A percentile compares a stretch with the other conserved stretches of the same genome.
Evolutionary conservation across 2,113 vertebrate genomes (phyloP).

Genomic region (Guaruba guarouba): DNA sequence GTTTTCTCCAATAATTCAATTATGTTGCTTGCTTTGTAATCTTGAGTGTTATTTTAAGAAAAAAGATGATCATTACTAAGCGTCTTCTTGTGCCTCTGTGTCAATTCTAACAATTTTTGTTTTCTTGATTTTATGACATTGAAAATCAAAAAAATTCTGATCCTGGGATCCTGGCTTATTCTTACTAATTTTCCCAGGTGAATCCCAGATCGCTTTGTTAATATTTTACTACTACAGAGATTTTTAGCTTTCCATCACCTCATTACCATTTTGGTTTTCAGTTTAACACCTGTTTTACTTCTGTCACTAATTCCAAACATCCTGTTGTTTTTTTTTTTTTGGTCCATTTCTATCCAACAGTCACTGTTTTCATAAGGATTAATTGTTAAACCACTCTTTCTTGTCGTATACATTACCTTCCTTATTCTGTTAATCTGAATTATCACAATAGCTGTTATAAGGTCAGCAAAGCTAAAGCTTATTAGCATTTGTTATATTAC

Average conservation of each 20-base stretch:
- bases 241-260: background rate
- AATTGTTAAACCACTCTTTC: background rate
- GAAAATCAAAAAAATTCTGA: background rate
- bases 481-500: background rate
- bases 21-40: background rate
- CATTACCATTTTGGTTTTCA: background rate
- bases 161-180: background rate
- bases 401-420: background rate
- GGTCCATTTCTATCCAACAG: background rate
- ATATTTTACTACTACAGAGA: background rate
- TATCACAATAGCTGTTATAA: background rate
- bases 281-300: background rate
- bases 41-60: background rate
- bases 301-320: background rate
- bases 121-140: background rate
- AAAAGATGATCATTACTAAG: background rate
- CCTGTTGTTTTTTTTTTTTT: fast-evolving
- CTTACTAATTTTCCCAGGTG: background rate
- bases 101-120: background rate
- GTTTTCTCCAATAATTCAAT: background rate
- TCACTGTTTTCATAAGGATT: background rate
- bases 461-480: background rate
- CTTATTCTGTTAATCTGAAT: background rate
- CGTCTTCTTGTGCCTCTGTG: background rate
- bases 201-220: background rate